Evolutionary conservation across 2,888 invertebrate genomes (phyloP).

Genomic region (Andrena flavipes): DNA sequence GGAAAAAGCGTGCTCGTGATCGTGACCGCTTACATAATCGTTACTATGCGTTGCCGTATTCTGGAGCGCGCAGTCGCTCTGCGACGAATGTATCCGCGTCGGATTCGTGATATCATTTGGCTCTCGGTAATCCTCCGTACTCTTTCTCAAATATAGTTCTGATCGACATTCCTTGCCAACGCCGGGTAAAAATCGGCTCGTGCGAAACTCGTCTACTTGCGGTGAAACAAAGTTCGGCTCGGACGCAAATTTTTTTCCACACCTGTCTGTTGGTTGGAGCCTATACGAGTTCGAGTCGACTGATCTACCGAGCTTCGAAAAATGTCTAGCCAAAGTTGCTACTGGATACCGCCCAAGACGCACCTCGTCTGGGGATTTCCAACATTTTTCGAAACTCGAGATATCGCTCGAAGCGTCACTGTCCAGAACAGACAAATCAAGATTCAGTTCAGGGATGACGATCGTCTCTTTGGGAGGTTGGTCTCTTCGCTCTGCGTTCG

Average conservation of each 20-base stretch:
- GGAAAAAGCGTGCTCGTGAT: neutral
- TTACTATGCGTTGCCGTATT: neutral
- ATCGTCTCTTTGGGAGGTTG: conserved; percentile 46
- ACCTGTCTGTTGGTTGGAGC: neutral
- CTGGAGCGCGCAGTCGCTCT: neutral
- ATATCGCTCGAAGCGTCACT: conserved; percentile 79
- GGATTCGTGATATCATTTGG: neutral
- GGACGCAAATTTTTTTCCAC: conserved; percentile 77
- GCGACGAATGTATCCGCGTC: neutral
- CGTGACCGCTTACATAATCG: neutral
- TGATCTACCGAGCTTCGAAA: conserved; percentile 84
- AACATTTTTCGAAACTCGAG: conserved; percentile 85
- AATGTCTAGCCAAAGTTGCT: conserved; percentile 90
- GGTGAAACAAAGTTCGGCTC: conserved; percentile 83
- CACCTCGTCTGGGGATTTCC: conserved; percentile 90
- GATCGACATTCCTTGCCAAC: conserved; percentile 76
- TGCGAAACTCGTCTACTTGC: conserved; percentile 54
- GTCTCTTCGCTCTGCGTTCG: neutral
- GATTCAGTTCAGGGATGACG: conserved; percentile 80
- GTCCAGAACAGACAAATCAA: conserved; percentile 82
- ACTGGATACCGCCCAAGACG: conserved; percentile 90
- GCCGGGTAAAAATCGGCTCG: neutral
- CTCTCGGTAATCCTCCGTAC: neutral
- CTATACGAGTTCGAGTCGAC: conserved; percentile 67
- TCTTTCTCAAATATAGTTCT: conserved; percentile 76